Base-by-base conservation (phyloP, 2,113 vertebrate species). In the Chlorodrepanis virens region DNA sequence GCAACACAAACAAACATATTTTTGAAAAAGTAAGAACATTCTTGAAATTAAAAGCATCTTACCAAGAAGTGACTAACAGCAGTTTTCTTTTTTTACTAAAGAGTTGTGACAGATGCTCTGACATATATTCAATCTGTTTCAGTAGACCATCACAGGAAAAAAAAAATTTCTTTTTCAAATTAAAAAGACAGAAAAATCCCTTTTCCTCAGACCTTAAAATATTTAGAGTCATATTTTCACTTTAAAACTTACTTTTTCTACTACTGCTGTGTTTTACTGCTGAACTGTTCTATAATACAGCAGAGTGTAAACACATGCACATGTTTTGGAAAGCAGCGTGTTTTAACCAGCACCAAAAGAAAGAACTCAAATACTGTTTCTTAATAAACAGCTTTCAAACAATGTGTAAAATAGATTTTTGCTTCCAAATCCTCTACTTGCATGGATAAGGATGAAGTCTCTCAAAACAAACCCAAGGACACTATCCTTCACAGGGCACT, bases 81-180 rank as follows among this genome's bases (percentile, higher is more conserved):
- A 63, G 42, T 65, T 93, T 90, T 80, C 27, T 90, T 25, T 56
- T 93, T 82, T 50, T 44, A 27, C 12, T 71, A 75, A 76, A 70
- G 40, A 96, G 20, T 28, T 60, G n/a, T 87, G 88, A 71, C 85
- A 95, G 92, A 89, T 92, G 92, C 49, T 92, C 13, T 96, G 60
- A 78, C 8, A 24, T 88, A 87, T 90, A 96, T 88, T 81, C 90
- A 96, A 60, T 94, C 85, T 96, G 83, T 81, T 88, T 87, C 76
- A 71, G 52, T 82, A 93, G 91, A 86, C 22, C 63, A 63, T 54
- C 35, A 64, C 11, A 90, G 15, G 47, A 95, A 88, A 81, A 56
- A 23, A 72, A 27, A 1, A 70, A 6, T 4, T 54, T 67, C 13
- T 13, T 50, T 81, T 71, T 11, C 9, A 63, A 80, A 59, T 39